Evolutionary conservation across 1,140 invertebrate genomes (phyloP).

Genomic region (Drosophila lacertosa): DNA sequence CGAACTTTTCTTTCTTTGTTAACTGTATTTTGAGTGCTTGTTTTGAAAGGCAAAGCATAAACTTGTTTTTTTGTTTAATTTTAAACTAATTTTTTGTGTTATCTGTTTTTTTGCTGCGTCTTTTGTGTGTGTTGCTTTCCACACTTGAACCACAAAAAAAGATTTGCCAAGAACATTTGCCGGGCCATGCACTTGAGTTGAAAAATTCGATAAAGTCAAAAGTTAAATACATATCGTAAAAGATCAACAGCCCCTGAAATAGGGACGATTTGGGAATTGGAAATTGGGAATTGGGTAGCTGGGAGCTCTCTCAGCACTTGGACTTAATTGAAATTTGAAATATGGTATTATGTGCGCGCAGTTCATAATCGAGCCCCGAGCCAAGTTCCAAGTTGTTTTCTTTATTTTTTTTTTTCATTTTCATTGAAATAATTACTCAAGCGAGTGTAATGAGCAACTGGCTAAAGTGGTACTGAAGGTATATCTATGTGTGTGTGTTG

Average conservation of each 20-base stretch:
- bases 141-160: constrained; percentile 3
- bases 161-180: constrained; percentile 56
- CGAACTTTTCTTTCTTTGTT: background rate
- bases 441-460: constrained; percentile 80
- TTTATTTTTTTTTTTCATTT: too few species aligned
- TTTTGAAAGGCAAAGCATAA: constrained; percentile 53
- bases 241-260: constrained; percentile 49
- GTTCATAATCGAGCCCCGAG: constrained; percentile 71
- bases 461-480: constrained; percentile 54
- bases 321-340: constrained; percentile 83
- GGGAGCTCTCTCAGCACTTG: constrained; percentile 81
- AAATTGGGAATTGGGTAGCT: background rate
- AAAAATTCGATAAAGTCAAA: constrained; percentile 75
- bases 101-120: background rate
- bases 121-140: background rate
- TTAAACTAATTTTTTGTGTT: constrained; percentile 29
- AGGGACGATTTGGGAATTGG: constrained; percentile 1
- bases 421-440: constrained; percentile 80
- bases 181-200: constrained; percentile 70
- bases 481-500: too few species aligned
- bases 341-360: constrained; percentile 82
- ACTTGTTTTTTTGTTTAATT: constrained; percentile 68
- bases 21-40: constrained; percentile 42
- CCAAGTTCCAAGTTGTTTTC: constrained; percentile 69
- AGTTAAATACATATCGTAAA: constrained; percentile 70